Conservation (phyloP, 2,113 vertebrate species). For the Anser brachyrhynchus region DNA sequence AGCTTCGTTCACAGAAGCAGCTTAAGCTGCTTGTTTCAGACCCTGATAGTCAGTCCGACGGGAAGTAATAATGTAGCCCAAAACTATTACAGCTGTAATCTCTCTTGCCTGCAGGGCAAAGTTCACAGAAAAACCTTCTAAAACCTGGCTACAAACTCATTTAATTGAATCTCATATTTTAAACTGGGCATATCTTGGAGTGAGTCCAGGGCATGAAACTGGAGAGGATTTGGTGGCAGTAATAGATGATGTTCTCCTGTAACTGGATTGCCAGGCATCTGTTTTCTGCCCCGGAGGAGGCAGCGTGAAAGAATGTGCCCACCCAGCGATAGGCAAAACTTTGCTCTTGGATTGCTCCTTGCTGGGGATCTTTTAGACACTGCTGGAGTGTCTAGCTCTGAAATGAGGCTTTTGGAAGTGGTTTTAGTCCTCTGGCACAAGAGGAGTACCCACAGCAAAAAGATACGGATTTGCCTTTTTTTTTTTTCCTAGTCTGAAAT, state of each 20-base stretch:
- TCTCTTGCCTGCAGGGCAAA: background rate
- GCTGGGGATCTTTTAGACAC: background rate
- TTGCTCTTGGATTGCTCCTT: background rate
- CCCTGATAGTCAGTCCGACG: background rate
- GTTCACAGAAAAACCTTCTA: background rate
- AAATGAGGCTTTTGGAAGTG: background rate
- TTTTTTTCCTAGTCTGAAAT: background rate
- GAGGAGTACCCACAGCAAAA: background rate
- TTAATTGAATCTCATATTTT: background rate
- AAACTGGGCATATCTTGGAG: background rate
- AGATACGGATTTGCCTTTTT: background rate
- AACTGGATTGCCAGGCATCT: background rate
- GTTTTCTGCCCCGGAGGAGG: background rate
- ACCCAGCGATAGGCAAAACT: background rate
- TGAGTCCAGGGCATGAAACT: background rate
- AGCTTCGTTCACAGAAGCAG: background rate
- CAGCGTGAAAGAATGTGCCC: background rate
- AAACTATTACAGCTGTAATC: background rate
- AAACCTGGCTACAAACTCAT: background rate
- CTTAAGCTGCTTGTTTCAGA: background rate
- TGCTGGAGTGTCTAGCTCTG: background rate
- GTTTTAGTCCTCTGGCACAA: background rate
- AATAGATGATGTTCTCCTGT: background rate
- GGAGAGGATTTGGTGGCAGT: background rate
- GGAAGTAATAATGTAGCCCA: background rate